phyloP scores from a whole-genome alignment of 2,113 vertebrate genomes.

The Isurus oxyrinchus region DNA sequence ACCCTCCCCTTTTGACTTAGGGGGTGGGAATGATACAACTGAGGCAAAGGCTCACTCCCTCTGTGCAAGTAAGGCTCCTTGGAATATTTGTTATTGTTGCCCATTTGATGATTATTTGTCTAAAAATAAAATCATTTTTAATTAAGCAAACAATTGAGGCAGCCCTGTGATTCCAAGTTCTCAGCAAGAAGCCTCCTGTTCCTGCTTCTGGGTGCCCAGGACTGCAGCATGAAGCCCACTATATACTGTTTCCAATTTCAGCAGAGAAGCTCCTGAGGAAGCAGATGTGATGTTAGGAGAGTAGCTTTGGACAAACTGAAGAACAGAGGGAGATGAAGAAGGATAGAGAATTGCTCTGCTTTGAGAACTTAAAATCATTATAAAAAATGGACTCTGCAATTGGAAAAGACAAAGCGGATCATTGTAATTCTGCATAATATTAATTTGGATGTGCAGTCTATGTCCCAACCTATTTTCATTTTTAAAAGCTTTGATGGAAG shows the following conservation, averaged over 20 bases:
- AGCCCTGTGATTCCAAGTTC: neutral
- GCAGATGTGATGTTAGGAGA: neutral
- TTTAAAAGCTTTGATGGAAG: neutral
- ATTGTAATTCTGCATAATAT: neutral
- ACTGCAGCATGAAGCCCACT: neutral
- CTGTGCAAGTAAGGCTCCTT: neutral
- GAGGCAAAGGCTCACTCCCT: neutral
- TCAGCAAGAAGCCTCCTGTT: neutral
- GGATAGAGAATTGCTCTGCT: neutral
- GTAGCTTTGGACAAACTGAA: neutral
- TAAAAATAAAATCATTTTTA: neutral
- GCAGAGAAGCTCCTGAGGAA: neutral
- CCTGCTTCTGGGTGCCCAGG: neutral
- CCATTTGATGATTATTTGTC: neutral
- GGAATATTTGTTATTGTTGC: neutral
- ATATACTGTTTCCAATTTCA: neutral
- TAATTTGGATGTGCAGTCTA: neutral
- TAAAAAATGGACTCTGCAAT: too few relatives aligned
- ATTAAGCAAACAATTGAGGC: neutral
- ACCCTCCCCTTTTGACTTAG: too few relatives aligned
- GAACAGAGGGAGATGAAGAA: neutral
- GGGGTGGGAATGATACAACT: neutral
- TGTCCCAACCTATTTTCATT: neutral
- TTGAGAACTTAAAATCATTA: neutral
- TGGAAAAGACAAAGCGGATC: neutral